Conservation (phyloP, 2,797 vertebrate genomes). For the Erethizon dorsatum region DNA sequence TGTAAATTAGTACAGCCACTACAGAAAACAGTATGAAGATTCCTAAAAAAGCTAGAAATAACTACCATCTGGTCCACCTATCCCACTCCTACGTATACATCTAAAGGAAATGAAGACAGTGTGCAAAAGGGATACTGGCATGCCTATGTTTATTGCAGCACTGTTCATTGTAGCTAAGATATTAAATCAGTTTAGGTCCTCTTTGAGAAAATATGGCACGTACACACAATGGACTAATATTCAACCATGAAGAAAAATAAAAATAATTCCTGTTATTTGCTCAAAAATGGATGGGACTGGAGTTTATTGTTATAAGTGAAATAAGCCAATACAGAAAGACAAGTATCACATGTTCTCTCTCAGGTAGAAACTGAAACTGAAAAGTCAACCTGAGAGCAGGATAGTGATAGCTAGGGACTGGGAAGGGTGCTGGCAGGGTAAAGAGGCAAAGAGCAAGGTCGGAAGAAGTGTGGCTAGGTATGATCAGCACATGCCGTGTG, state of each 20-base stretch:
- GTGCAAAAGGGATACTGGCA: not conserved
- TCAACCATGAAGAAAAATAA: not conserved
- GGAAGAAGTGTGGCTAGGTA: not conserved
- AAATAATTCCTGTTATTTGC: not conserved
- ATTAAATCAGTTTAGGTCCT: not conserved
- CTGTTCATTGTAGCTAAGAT: not conserved
- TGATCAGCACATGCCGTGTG: not conserved
- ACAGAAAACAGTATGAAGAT: not conserved
- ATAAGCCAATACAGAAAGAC: not conserved
- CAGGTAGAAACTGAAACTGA: not conserved
- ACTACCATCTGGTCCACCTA: not conserved
- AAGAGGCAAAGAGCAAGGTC: fast-evolving
- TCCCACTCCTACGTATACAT: too few species aligned
- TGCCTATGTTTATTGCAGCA: not conserved
- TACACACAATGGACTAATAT: not conserved
- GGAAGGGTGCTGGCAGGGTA: not conserved
- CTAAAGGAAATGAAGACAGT: not conserved
- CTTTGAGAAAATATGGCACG: not conserved
- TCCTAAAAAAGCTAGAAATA: not conserved
- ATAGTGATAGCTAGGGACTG: too few species aligned
- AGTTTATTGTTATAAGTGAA: not conserved
- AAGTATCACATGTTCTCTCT: not conserved
- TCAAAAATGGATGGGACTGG: not conserved
- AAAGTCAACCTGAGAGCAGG: not conserved
- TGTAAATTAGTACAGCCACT: not conserved